Evolutionary conservation across 1,140 invertebrate genomes (phyloP), one percentile per base, ranked within the genome.

Genomic region (Chrysomallon squamiferum): DNA sequence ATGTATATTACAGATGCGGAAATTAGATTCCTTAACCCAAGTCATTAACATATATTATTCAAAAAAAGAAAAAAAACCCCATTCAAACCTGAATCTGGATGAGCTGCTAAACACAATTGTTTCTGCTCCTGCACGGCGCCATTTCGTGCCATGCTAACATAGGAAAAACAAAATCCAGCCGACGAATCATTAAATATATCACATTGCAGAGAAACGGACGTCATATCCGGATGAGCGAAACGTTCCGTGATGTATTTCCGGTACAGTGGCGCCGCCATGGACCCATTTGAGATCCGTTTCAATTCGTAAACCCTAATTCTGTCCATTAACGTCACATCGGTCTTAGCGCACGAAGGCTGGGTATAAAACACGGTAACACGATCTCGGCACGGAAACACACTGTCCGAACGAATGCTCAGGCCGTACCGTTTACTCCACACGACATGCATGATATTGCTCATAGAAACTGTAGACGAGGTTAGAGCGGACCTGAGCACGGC

Each of bases 121-220:
- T 56, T 65, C 57, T 80, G 78, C 27, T 74, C 71, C 15, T 65
- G 62, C 6, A 80, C 71, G 9, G 64, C 65, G 6, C 69, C 69
- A 15, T 29, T 57, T 15, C 54, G 60, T 35, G 78, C 65, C 47
- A 73, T 68, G 30, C 63, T 80, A 56, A 78, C 74, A 27, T 80
- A 80, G 1, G 67, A 62, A 54, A 80, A 78, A 52, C 73, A 78
- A 47, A 69, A 80, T 4, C 76, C 76, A n/a, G 57, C 59, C 4
- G 72, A 66, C 15, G 47, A 50, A 15, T 52, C 29, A 43, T 67
- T 62, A 61, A 76, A 74, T 25, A 73, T 50, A 57, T 35, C 22
- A 50, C 78, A 80, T 22, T 67, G 49, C 32, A 78, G 73, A 15
- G 62, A 33, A 43, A 78, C 54, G 30, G 41, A 54, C 0, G 41